Conservation (phyloP, 2,113 vertebrate species). For the Cryptoleucopteryx plumbea region DNA sequence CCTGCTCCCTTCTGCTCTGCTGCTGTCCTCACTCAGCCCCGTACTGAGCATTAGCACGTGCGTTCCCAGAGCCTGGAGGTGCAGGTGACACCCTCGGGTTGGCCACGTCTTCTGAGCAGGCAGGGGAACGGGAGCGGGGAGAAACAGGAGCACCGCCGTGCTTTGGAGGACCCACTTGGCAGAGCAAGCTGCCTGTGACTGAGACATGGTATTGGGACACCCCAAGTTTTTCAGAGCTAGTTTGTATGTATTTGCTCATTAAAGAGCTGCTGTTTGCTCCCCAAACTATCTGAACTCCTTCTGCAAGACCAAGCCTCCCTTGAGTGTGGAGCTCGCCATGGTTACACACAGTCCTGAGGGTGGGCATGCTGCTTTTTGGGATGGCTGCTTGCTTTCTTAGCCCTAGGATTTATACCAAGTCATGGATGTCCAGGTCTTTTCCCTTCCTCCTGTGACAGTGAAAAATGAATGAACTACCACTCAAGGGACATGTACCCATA, state of each 20-base stretch:
- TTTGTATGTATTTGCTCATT: not conserved
- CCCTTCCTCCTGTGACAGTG: not conserved
- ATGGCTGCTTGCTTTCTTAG: not conserved
- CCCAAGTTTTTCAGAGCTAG: not conserved
- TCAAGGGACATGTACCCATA: fast-evolving
- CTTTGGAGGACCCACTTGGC: not conserved
- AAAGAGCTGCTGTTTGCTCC: not conserved
- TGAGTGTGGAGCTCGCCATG: fast-evolving
- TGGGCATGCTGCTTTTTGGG: not conserved
- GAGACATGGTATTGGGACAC: not conserved
- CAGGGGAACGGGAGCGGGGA: not conserved
- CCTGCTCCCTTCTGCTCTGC: not conserved
- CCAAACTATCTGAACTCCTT: not conserved
- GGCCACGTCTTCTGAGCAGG: not conserved
- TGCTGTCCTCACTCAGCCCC: not conserved
- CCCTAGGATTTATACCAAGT: not conserved
- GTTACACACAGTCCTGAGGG: not conserved
- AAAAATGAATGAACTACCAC: not conserved
- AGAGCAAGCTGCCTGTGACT: not conserved
- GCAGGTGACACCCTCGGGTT: not conserved
- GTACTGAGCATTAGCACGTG: fast-evolving
- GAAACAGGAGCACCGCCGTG: not conserved
- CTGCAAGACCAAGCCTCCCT: not conserved
- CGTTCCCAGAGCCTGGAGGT: not conserved
- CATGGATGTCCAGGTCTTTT: not conserved